Conservation (phyloP, 2,113 vertebrate species). For the Cynocephalus volans region DNA sequence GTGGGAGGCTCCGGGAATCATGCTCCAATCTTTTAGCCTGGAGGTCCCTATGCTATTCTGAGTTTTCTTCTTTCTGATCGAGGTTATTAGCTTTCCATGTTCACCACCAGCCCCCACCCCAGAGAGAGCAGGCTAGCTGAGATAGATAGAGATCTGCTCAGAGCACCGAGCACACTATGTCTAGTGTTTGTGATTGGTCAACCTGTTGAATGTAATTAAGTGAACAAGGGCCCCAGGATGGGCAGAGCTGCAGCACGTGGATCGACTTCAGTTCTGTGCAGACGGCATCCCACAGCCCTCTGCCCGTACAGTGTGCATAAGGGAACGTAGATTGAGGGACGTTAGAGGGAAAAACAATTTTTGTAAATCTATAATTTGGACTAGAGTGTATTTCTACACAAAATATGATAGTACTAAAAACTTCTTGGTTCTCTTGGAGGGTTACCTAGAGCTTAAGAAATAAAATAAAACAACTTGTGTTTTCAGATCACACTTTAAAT, state of each 20-base stretch:
- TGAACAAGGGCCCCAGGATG: not conserved
- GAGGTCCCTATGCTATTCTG: not conserved
- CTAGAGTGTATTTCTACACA: not conserved
- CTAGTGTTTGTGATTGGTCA: not conserved
- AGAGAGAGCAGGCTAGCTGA: not conserved
- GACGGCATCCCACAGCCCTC: not conserved
- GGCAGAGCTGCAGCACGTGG: not conserved
- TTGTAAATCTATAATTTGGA: not conserved
- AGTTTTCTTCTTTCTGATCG: constrained; percentile 31
- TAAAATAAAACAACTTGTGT: not conserved
- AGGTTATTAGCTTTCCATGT: not conserved
- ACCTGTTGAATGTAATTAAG: not conserved
- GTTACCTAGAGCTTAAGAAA: not conserved
- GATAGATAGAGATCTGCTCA: not conserved
- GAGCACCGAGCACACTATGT: not conserved
- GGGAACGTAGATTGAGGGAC: not conserved
- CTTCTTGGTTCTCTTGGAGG: not conserved
- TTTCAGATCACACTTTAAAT: not conserved
- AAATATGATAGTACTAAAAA: not conserved
- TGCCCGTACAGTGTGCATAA: not conserved
- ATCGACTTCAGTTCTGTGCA: not conserved
- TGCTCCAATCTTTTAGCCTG: not conserved
- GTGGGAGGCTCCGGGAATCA: not conserved
- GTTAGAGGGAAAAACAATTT: not conserved
- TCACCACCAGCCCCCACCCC: not conserved